Evolutionary conservation across 2,888 invertebrate species (phyloP), one percentile per base, ranked within the genome.

Genomic region (Trypoxylon attenuatum): DNA sequence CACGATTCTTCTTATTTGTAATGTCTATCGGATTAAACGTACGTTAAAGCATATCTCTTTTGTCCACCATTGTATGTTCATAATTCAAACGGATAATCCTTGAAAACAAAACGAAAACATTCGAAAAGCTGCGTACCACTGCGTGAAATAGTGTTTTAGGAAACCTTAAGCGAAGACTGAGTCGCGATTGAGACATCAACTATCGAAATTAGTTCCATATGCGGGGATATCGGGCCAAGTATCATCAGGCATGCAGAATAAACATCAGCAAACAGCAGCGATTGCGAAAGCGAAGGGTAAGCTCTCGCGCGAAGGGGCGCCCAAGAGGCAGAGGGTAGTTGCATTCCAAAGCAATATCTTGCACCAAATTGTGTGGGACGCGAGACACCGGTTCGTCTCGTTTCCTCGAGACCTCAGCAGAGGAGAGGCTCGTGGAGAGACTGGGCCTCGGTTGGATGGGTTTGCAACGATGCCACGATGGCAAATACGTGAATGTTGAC

Each of bases 401-500:
- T 47, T 21, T 43, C 42, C 59, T 41, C 67, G 67, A 70, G 71
- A n/a, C n/a, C n/a, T n/a, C n/a, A n/a, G n/a, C n/a, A n/a, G n/a
- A n/a, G n/a, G n/a, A n/a, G n/a, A n/a, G 33, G 33, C 33, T 4
- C n/a, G 33, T 33, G 13, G 33, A 13, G 10, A 33, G 33, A 6
- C 33, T 13, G n/a, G n/a, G 4, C n/a, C 33, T 78, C 70, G 72
- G 53, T 67, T 68, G 55, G 65, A 64, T 77, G 70, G 69, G 71
- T 76, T 76, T 71, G 68, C 63, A 55, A 69, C 69, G 65, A 69
- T 71, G 71, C 73, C 69, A 73, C 71, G n/a, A n/a, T n/a, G 68
- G 79, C 78, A 83, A 84, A 81, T 78, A 82, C 70, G 50, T 71
- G 72, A 69, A 69, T 82, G 82, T 84, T 83, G 82, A 81, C 79